These are phyloP conservation scores for Gymnopithys bicolor DNA, from an alignment of 2,797 vertebrate genomes.

Conservation along the genomic window DNA sequence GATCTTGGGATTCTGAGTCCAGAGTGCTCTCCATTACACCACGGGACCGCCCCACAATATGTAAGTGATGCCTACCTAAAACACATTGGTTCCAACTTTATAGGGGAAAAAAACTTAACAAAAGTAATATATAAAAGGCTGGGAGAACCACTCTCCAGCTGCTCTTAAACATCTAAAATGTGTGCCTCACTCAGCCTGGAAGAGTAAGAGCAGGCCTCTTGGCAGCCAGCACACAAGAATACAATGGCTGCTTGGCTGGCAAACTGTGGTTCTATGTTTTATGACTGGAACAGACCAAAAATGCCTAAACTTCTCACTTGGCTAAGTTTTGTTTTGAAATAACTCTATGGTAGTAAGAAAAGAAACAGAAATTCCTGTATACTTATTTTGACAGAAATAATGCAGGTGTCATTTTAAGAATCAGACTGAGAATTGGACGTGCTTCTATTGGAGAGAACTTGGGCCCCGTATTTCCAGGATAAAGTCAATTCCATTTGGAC, in stretches of 20 bases:
- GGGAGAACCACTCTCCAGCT: background rate
- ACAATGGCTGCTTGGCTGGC: background rate
- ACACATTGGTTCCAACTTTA: background rate
- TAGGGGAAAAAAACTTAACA: background rate
- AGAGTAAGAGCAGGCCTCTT: background rate
- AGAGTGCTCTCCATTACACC: too few relatives aligned
- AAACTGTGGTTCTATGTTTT: background rate
- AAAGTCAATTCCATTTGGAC: background rate
- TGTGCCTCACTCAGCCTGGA: background rate
- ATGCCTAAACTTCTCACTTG: background rate
- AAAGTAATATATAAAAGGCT: background rate
- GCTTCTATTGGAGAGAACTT: background rate
- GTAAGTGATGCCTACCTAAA: background rate
- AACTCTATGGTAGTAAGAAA: rapidly evolving
- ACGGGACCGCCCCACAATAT: background rate
- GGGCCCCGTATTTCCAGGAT: background rate
- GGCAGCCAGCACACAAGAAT: background rate
- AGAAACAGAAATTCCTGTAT: background rate
- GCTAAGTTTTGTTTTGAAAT: background rate
- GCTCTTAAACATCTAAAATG: background rate
- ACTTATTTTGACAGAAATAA: background rate
- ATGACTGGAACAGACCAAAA: background rate
- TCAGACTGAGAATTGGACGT: background rate
- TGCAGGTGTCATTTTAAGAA: background rate
- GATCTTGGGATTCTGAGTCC: too few relatives aligned